Evolutionary conservation across 2,888 invertebrate species (phyloP).

Genomic region (Orchesella flavescens): DNA sequence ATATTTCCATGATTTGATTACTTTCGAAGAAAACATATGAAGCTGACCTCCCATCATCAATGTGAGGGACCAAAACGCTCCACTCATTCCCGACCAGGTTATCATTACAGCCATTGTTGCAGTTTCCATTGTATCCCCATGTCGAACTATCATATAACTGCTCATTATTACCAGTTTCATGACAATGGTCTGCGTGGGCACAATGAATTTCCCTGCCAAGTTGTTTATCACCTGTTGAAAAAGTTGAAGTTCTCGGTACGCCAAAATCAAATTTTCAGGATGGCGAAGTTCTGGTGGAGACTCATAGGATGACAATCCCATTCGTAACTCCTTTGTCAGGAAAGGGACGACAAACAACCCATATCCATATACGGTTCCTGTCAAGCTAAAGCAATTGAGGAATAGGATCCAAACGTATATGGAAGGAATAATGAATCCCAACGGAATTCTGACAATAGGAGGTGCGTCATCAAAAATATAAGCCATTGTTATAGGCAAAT

Average conservation of each 20-base stretch:
- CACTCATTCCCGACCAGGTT: background rate
- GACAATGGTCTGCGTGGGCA: conserved; percentile 15
- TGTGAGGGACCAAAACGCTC: background rate
- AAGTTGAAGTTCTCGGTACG: conserved; percentile 13
- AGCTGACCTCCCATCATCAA: conserved; percentile 29
- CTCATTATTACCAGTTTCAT: background rate
- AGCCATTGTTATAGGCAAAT: background rate
- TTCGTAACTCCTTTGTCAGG: background rate
- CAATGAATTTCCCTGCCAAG: background rate
- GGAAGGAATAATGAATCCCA: background rate
- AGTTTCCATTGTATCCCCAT: background rate
- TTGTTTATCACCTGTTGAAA: background rate
- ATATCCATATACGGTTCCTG: background rate
- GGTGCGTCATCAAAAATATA: background rate
- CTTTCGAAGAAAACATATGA: background rate
- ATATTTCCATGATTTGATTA: conserved; percentile 28
- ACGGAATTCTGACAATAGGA: too few species aligned
- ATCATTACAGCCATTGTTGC: background rate
- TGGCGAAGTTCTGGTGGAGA: background rate
- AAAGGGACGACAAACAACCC: background rate
- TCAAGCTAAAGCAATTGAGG: background rate
- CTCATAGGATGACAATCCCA: background rate
- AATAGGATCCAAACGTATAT: background rate
- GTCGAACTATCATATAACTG: background rate
- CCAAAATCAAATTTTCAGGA: background rate